A percentile compares a stretch with the other conserved stretches of the same genome.
phyloP scores from a whole-genome alignment of 1,140 invertebrate species.

The Charaxes varanes region DNA sequence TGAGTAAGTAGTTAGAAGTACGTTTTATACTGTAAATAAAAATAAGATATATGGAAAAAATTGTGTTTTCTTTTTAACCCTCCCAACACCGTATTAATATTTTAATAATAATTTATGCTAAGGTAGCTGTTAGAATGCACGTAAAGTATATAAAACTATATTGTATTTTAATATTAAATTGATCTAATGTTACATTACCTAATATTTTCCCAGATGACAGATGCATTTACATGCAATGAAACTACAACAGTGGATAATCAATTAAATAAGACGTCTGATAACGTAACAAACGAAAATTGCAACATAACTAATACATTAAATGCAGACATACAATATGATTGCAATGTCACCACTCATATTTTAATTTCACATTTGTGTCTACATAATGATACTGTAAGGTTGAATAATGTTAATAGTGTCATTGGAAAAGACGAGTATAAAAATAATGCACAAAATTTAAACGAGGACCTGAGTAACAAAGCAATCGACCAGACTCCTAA shows the following conservation, averaged over 20 bases:
- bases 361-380: neutral
- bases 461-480: neutral
- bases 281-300: slow-evolving; percentile 2
- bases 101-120: too few relatives aligned
- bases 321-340: neutral
- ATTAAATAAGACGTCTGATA: neutral
- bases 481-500: too few relatives aligned
- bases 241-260: slow-evolving; percentile 2
- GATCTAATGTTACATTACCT: neutral
- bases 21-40: slow-evolving; percentile 16
- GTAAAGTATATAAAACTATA: neutral
- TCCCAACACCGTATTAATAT: neutral
- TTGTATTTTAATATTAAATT: neutral
- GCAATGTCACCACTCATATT: slow-evolving; percentile 1
- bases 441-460: neutral
- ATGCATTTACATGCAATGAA: slow-evolving; percentile 16
- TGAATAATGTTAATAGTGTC: neutral
- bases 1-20: slow-evolving; percentile 9
- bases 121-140: neutral
- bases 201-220: slow-evolving; percentile 25
- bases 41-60: slow-evolving; percentile 5
- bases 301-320: neutral
- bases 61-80: slow-evolving; percentile 2
- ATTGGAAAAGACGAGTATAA: neutral
- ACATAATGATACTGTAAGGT: neutral